A percentile compares a stretch with the other conserved stretches of the same genome.
Conservation (phyloP, 2,797 vertebrate genomes). For the Sitta carolinensis region DNA sequence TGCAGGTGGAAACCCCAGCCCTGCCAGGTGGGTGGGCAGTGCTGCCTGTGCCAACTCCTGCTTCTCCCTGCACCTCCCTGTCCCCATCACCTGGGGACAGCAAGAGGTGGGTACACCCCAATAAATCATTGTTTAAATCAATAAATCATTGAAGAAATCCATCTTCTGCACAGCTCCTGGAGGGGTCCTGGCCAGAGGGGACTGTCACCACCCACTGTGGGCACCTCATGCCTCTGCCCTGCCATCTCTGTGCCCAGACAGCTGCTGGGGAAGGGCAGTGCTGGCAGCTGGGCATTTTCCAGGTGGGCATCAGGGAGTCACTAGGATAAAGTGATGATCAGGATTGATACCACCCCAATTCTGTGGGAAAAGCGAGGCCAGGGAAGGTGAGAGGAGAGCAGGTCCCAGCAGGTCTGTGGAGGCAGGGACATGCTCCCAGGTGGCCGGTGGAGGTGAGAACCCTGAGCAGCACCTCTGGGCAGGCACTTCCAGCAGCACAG, state of each 20-base stretch:
- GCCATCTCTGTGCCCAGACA: background rate
- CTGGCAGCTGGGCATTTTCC: background rate
- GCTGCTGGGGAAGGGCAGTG: background rate
- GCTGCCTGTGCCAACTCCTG: background rate
- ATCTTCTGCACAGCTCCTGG: background rate
- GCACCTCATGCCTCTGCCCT: background rate
- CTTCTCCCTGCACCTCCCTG: background rate
- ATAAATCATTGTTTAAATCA: background rate
- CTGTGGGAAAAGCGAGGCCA: background rate
- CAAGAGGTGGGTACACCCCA: background rate
- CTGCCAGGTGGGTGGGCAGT: background rate
- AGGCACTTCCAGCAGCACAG: background rate
- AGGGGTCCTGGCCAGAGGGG: background rate
- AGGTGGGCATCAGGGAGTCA: background rate
- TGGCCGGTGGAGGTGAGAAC: background rate
- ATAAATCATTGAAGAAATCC: background rate
- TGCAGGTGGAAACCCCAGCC: background rate
- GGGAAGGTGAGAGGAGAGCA: background rate
- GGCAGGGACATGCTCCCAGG: background rate
- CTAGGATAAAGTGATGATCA: rapidly evolving
- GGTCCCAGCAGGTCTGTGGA: background rate
- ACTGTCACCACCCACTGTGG: rapidly evolving
- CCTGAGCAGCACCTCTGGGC: background rate
- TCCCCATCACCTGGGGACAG: background rate
- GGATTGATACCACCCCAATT: rapidly evolving